These are phyloP conservation scores for Oscheius sp. DNA, from an alignment of 2,888 invertebrate species.

Conservation along the genomic window DNA sequence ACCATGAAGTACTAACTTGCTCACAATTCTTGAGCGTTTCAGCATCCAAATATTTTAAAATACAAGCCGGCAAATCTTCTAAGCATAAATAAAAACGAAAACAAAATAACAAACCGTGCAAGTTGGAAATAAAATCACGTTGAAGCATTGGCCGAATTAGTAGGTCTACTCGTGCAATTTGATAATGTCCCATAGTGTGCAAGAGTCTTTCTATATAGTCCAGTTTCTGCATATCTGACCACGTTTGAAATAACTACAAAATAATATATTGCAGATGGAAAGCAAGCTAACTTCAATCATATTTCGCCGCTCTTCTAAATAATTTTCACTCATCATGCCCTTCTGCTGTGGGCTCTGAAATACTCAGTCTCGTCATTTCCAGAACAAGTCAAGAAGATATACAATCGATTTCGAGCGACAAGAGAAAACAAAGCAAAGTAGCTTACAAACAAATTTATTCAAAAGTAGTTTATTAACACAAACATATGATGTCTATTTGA, in stretches of 20 bases:
- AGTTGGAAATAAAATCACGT: conserved; percentile 94
- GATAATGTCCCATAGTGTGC: conserved; percentile 97
- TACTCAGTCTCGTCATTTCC: no score
- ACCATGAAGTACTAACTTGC: conserved; percentile 96
- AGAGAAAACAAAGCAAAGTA: no score
- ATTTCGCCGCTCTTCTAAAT: conserved; percentile 29
- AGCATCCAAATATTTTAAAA: conserved; percentile 93
- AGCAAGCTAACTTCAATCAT: conserved; percentile 33
- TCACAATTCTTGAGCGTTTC: conserved; percentile 93
- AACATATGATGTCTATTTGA: conserved; percentile 85
- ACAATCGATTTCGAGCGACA: no score
- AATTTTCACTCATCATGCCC: conserved; percentile 39
- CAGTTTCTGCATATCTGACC: conserved; percentile 78
- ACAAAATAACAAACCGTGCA: conserved; percentile 83
- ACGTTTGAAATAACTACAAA: conserved; percentile 13
- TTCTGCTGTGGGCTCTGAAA: neutral
- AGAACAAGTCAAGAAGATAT: no score
- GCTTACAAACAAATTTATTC: no score
- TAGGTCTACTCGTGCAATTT: conserved; percentile 96
- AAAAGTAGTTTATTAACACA: no score
- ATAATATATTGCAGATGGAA: conserved; percentile 12
- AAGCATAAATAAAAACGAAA: no score
- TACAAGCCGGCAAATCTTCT: conserved; percentile 82
- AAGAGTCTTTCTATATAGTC: conserved; percentile 94
- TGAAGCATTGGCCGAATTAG: conserved; percentile 98